These are phyloP conservation scores for Aricia agestis DNA, from an alignment of 1,140 invertebrate species.

Conservation along the genomic window DNA sequence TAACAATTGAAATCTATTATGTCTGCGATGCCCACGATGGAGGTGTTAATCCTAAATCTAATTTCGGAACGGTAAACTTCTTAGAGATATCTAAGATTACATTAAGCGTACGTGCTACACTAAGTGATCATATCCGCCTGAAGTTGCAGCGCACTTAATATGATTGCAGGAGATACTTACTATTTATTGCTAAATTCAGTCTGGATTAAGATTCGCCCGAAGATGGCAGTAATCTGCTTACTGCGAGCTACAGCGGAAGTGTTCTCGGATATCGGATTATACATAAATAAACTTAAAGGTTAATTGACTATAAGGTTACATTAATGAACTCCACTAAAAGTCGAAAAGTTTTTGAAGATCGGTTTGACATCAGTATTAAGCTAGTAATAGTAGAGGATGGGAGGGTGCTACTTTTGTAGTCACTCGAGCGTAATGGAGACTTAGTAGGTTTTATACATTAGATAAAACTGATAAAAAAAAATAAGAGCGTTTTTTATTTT, in stretches of 20 bases:
- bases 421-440: too few relatives aligned
- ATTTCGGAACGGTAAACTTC: too few relatives aligned
- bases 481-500: too few relatives aligned
- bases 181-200: slow-evolving; percentile 19
- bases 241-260: neutral
- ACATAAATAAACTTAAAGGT: neutral
- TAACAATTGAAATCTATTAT: too few relatives aligned
- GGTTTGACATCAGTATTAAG: too few relatives aligned
- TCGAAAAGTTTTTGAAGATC: neutral
- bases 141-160: slow-evolving; percentile 23
- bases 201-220: slow-evolving; percentile 11
- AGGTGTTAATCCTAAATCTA: too few relatives aligned
- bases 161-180: slow-evolving; percentile 23
- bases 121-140: slow-evolving; percentile 31
- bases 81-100: neutral
- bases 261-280: neutral
- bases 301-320: neutral
- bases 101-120: neutral
- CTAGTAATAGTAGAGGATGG: too few relatives aligned
- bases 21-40: too few relatives aligned
- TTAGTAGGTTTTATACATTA: too few relatives aligned
- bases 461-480: too few relatives aligned
- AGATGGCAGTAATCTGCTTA: slow-evolving; percentile 11
- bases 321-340: neutral
- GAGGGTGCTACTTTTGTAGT: too few relatives aligned